Evolutionary conservation across 2,888 invertebrate genomes (phyloP), one percentile per base, ranked within the genome.

Genomic region (Lycia hirtaria): DNA sequence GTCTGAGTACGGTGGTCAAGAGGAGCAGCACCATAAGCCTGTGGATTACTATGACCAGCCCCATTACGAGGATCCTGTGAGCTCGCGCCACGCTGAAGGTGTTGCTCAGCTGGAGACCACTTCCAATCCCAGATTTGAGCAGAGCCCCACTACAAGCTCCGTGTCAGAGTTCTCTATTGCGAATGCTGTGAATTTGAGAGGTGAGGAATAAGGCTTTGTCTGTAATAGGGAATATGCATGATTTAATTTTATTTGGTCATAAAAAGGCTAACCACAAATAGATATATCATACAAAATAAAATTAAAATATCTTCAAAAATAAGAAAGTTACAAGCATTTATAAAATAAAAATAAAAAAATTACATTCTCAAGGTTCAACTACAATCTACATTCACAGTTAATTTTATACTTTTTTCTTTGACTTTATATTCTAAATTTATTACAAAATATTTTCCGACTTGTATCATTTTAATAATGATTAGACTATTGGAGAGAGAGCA

Each of bases 111-210:
- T 82, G 26, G 81, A 85, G 6, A 70, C 78, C 0, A 71, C 80
- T 0, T 60, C 73, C 0, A 78, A 79, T 24, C 68, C 75, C 0
- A 70, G 69, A 47, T 81, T 79, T 55, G 83, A 85, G 38, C 80
- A 80, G 55, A 60, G 71, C 0, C 78, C 89, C 0, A 85, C 86
- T 0, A 67, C 76, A 4, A 81, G 77, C 37, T 75, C 88, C 0
- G 86, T 90, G 0, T 77, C 88, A 0, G 89, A 88, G 58, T 86
- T 80, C 71, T 87, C 88, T 0, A 78, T 89, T 30, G 85, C 88
- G 49, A 88, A 89, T 86, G 83, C 80, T 78, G 83, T 91, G 26
- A 91, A 90, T 74, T 80, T 87, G 59, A 85, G 90, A 85, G 91
- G 91, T 91, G 59, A 69, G 79, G 1, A 12, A 28, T n/a, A n/a